These are phyloP conservation scores for Plutomurus gul DNA, from an alignment of 1,140 invertebrate species.

Conservation along the genomic window DNA sequence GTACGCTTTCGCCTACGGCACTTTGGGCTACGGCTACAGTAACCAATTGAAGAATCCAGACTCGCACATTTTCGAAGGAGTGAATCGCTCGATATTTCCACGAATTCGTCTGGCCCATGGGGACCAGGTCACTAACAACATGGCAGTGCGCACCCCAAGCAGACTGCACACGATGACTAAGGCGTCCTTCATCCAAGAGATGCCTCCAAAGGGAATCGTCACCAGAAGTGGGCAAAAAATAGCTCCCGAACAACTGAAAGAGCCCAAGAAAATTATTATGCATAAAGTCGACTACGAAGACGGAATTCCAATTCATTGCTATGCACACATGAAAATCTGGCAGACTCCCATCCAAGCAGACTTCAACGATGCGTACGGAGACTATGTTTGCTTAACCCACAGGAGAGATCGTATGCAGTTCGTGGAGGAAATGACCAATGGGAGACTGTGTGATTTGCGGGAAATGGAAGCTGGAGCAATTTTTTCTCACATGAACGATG, in stretches of 20 bases:
- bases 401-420: slow-evolving; percentile 38
- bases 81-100: slow-evolving; percentile 45
- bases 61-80: slow-evolving; percentile 11
- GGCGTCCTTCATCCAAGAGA: slow-evolving; percentile 33
- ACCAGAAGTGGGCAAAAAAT: background rate
- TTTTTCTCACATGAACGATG: slow-evolving; percentile 14
- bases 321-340: slow-evolving; percentile 38
- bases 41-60: slow-evolving; percentile 45
- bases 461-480: slow-evolving; percentile 35
- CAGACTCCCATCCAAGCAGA: slow-evolving; percentile 40
- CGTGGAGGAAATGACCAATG: slow-evolving; percentile 14
- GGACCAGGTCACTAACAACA: slow-evolving; percentile 31
- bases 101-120: slow-evolving; percentile 6
- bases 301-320: slow-evolving; percentile 35
- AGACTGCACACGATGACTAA: slow-evolving; percentile 37
- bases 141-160: slow-evolving; percentile 3
- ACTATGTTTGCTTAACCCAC: slow-evolving; percentile 38
- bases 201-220: background rate
- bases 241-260: background rate
- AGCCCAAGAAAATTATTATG: slow-evolving; percentile 21
- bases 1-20: slow-evolving; percentile 44
- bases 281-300: slow-evolving; percentile 41
- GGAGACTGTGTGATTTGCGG: slow-evolving; percentile 33
- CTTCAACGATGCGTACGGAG: slow-evolving; percentile 49
- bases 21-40: slow-evolving; percentile 44